These are phyloP conservation scores for Pedetes capensis DNA, from an alignment of 2,113 vertebrate species.

Conservation along the genomic window DNA sequence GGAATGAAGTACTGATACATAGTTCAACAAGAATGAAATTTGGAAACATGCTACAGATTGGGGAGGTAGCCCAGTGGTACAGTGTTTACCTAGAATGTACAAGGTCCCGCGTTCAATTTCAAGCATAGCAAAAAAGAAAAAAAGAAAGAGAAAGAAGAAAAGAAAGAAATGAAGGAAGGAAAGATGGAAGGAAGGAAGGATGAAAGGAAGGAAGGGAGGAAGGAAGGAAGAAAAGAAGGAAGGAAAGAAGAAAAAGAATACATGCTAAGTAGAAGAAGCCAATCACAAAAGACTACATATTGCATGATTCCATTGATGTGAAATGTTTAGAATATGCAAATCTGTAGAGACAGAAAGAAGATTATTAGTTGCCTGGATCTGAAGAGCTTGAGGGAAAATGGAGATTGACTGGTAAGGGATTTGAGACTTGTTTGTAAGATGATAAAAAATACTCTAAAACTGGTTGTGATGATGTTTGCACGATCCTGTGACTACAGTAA, in stretches of 20 bases:
- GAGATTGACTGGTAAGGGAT: neutral
- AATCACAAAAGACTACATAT: neutral
- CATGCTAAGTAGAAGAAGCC: neutral
- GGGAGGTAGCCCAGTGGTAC: too few relatives aligned
- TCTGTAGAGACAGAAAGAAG: neutral
- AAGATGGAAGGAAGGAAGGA: too few relatives aligned
- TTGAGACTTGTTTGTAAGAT: neutral
- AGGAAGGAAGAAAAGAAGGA: too few relatives aligned
- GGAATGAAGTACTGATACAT: neutral
- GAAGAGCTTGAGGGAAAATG: neutral
- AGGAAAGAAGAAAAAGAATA: too few relatives aligned
- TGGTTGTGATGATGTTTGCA: neutral
- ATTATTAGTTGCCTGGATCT: neutral
- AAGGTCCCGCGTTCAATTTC: too few relatives aligned
- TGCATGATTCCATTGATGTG: neutral
- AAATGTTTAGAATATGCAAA: neutral
- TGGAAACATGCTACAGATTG: too few relatives aligned
- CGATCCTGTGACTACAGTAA: neutral
- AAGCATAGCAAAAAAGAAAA: too few relatives aligned
- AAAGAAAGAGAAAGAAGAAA: too few relatives aligned
- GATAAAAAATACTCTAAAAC: neutral
- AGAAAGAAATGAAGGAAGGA: too few relatives aligned
- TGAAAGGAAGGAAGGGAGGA: too few relatives aligned
- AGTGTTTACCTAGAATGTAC: too few relatives aligned
- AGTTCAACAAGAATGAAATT: neutral